A percentile compares a stretch with the other conserved stretches of the same genome.
These are phyloP conservation scores for Tokudaia tokunoshimensis DNA, from an alignment of 2,797 vertebrate species.

Conservation along the genomic window DNA sequence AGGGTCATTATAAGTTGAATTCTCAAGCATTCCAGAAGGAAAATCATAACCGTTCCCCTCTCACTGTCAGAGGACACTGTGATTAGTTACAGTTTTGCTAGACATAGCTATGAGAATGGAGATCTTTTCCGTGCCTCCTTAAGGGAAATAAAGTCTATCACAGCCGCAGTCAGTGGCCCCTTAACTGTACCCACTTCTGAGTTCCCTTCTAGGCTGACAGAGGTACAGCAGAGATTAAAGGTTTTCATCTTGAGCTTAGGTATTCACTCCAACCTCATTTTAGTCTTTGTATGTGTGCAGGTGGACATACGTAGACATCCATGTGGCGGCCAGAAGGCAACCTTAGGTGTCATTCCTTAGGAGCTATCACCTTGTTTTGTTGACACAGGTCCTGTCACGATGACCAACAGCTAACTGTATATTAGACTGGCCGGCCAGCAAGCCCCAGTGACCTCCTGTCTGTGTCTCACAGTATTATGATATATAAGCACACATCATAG, in stretches of 20 bases:
- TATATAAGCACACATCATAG: background rate
- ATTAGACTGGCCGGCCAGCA: background rate
- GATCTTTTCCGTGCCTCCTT: background rate
- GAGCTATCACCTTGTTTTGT: background rate
- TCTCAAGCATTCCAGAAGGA: background rate
- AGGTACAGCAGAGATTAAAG: background rate
- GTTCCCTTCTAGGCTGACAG: background rate
- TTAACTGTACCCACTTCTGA: background rate
- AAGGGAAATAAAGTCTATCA: background rate
- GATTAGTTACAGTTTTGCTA: background rate
- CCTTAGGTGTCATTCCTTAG: background rate
- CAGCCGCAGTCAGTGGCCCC: background rate
- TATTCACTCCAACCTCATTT: background rate
- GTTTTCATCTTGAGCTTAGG: slow-evolving; percentile 23
- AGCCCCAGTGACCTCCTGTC: background rate
- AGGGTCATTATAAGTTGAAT: background rate
- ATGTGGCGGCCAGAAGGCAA: too few relatives aligned
- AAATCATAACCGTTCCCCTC: background rate
- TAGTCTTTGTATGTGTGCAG: background rate
- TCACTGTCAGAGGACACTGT: background rate
- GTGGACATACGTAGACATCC: too few relatives aligned
- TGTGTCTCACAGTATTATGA: background rate
- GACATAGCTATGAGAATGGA: background rate
- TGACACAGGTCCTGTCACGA: background rate
- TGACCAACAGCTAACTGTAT: background rate